phyloP scores from a whole-genome alignment of 92 coral and sea anemone species.

The Palythoa grandis region DNA sequence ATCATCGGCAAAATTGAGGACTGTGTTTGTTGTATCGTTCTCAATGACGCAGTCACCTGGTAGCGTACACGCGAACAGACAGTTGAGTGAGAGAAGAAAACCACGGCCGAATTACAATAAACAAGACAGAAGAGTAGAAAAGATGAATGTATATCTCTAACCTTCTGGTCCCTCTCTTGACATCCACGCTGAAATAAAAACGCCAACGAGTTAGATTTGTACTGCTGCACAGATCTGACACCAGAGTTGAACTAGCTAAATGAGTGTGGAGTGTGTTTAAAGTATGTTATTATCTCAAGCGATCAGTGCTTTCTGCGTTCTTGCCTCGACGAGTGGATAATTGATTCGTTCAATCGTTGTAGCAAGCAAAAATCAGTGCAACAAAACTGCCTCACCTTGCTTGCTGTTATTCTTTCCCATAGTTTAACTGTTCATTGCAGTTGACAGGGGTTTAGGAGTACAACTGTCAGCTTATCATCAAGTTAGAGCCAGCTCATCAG shows the following conservation, averaged over 20 bases:
- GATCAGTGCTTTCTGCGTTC: slow-evolving; percentile 56
- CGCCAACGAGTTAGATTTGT: slow-evolving; percentile 36
- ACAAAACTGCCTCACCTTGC: slow-evolving; percentile 68
- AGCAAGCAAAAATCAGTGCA: slow-evolving; percentile 16
- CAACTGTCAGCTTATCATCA: neutral
- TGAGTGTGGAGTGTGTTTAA: slow-evolving; percentile 21
- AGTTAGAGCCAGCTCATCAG: slow-evolving; percentile 3
- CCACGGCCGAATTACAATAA: slow-evolving; percentile 19
- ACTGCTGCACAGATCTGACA: slow-evolving; percentile 11
- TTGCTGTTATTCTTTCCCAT: slow-evolving; percentile 91
- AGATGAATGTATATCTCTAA: slow-evolving; percentile 24
- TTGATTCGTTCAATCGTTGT: slow-evolving; percentile 4
- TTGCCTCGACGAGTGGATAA: slow-evolving; percentile 18
- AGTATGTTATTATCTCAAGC: slow-evolving; percentile 57
- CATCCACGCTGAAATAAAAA: slow-evolving; percentile 88
- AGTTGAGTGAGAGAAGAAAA: slow-evolving; percentile 16
- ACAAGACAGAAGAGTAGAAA: slow-evolving; percentile 38
- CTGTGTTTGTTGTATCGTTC: slow-evolving; percentile 83
- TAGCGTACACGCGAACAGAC: slow-evolving; percentile 38
- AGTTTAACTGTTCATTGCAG: slow-evolving; percentile 30
- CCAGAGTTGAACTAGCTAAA: neutral
- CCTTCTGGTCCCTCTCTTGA: slow-evolving; percentile 99
- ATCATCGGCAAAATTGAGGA: slow-evolving; percentile 54
- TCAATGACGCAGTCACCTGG: slow-evolving; percentile 97
- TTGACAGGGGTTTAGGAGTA: slow-evolving; percentile 28